These are phyloP conservation scores for Isichthys henryi DNA, from an alignment of 2,113 vertebrate genomes.

Conservation along the genomic window DNA sequence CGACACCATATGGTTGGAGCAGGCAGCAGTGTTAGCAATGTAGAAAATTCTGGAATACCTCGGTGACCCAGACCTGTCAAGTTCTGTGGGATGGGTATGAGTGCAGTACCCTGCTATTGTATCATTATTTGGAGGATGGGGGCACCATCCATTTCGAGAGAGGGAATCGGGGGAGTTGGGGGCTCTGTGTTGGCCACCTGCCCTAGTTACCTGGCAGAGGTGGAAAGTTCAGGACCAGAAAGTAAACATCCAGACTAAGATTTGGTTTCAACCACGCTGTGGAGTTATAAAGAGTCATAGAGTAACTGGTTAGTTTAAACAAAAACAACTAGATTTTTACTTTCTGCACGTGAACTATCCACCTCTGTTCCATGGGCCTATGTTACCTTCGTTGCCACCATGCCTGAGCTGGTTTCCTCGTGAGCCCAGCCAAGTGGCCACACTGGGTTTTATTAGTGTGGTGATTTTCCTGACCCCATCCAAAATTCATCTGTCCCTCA, in stretches of 20 bases:
- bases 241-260: no score
- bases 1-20: constrained; percentile 47
- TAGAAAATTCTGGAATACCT: neutral
- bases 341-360: no score
- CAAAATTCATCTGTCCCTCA: neutral
- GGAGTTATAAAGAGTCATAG: no score
- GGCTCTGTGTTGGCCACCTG: neutral
- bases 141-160: neutral
- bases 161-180: neutral
- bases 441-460: neutral
- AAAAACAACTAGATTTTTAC: no score
- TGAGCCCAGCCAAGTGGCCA: neutral
- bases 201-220: neutral
- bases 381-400: neutral
- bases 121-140: neutral
- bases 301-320: no score
- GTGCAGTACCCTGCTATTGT: neutral
- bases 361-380: neutral
- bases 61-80: neutral
- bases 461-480: neutral
- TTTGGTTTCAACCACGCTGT: no score
- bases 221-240: no score
- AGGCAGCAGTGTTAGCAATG: constrained; percentile 47
- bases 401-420: neutral
- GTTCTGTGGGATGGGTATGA: neutral